A percentile compares a stretch with the other conserved stretches of the same genome.
phyloP scores from a whole-genome alignment of 2,888 invertebrate genomes.

The Dysmachus trigonus region DNA sequence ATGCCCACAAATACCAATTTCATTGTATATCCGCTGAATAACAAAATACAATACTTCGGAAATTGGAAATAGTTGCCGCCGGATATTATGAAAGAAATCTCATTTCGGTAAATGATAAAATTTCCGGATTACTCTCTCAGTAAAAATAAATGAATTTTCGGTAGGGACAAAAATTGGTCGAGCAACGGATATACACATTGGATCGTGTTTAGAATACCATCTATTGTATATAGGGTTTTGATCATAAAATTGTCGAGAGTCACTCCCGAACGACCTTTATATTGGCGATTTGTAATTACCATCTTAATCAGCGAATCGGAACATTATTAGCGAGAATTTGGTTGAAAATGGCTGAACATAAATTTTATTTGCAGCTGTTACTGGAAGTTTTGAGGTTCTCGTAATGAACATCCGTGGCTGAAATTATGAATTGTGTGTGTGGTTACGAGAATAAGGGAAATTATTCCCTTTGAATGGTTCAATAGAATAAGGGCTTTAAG shows the following conservation, averaged over 20 bases:
- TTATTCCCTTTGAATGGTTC: not conserved
- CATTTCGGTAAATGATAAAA: slow-evolving; percentile 36
- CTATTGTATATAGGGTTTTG: too few relatives aligned
- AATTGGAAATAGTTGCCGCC: slow-evolving; percentile 37
- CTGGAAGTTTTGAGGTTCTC: not conserved
- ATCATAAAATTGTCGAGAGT: not conserved
- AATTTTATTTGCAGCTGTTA: not conserved
- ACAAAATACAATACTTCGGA: slow-evolving; percentile 31
- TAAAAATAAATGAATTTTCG: slow-evolving; percentile 19
- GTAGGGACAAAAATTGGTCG: not conserved
- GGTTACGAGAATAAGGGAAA: not conserved
- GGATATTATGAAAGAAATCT: slow-evolving; percentile 41
- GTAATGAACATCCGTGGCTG: not conserved
- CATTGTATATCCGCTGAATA: slow-evolving; percentile 22
- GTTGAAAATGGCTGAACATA: not conserved
- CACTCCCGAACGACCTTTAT: not conserved
- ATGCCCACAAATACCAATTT: slow-evolving; percentile 22
- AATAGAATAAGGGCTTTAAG: not conserved
- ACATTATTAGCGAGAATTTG: not conserved
- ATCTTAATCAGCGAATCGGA: not conserved
- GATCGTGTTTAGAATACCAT: not conserved
- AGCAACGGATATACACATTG: not conserved
- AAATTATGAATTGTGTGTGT: not conserved
- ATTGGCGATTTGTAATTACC: not conserved
- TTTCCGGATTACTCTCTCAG: slow-evolving; percentile 28